These are phyloP conservation scores for Drepana falcataria DNA, from an alignment of 2,888 invertebrate species.

Conservation along the genomic window DNA sequence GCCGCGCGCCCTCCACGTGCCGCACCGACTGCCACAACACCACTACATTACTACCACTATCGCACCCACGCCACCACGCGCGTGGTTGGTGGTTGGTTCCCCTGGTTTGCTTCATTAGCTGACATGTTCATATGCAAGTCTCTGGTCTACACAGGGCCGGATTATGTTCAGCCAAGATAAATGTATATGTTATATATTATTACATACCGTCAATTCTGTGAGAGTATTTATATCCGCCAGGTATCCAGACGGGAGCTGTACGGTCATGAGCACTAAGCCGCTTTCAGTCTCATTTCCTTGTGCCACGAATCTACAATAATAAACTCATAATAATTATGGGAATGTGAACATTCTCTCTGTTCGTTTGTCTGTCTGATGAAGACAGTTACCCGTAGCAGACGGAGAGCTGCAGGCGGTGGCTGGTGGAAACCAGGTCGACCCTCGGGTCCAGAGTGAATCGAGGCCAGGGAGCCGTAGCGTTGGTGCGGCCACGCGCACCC, in stretches of 20 bases:
- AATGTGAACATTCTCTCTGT: background rate
- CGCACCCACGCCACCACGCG: too few species aligned
- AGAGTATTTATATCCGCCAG: slow-evolving; percentile 87
- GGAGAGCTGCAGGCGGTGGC: slow-evolving; percentile 87
- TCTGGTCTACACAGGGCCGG: too few species aligned
- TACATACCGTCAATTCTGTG: slow-evolving; percentile 77
- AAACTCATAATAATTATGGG: too few species aligned
- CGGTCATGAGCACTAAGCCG: slow-evolving; percentile 95
- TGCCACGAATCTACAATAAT: slow-evolving; percentile 78
- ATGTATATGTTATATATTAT: background rate
- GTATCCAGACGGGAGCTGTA: slow-evolving; percentile 94
- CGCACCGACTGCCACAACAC: too few species aligned
- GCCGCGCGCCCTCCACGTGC: too few species aligned
- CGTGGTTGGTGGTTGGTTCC: too few species aligned
- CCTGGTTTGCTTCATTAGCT: too few species aligned
- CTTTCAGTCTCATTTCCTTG: slow-evolving; percentile 83
- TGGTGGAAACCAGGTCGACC: slow-evolving; percentile 88
- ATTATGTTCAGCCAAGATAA: too few species aligned
- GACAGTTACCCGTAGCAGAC: slow-evolving; percentile 84
- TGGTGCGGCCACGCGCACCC: slow-evolving; percentile 88
- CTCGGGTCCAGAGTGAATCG: slow-evolving; percentile 91
- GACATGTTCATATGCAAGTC: too few species aligned
- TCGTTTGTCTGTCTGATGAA: background rate
- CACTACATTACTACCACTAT: too few species aligned
- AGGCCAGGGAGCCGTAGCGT: slow-evolving; percentile 92